Percentiles rank a stretch among this genome's conserved stretches.
These are phyloP conservation scores for Ophioninae sp. DNA, from an alignment of 2,888 invertebrate genomes.

Conservation along the genomic window DNA sequence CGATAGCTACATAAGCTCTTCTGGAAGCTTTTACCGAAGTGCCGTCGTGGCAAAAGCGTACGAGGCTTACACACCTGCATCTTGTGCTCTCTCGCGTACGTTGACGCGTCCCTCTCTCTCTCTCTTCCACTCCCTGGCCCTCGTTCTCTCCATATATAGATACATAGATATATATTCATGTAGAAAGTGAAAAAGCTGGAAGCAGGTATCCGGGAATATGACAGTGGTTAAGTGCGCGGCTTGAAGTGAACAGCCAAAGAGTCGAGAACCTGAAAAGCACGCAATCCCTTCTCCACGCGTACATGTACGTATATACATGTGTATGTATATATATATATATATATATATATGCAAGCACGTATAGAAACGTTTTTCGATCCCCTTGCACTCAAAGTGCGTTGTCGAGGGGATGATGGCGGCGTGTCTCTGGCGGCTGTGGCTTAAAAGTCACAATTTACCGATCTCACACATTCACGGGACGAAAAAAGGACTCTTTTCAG, in stretches of 20 bases:
- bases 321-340: constrained; percentile 6
- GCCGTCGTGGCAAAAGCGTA: constrained; percentile 39
- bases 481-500: constrained; percentile 36
- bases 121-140: too few species aligned
- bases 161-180: constrained; percentile 14
- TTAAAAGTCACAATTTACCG: constrained; percentile 64
- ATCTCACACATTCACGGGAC: constrained; percentile 41
- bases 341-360: neutral
- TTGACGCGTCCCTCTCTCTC: too few species aligned
- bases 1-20: constrained; percentile 51
- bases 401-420: constrained; percentile 33
- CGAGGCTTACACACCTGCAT: neutral
- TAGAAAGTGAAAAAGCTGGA: constrained; percentile 36
- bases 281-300: neutral
- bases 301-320: neutral
- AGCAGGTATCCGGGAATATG: constrained; percentile 49
- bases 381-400: constrained; percentile 45
- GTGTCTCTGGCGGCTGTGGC: constrained; percentile 52
- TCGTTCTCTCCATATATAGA: constrained; percentile 10
- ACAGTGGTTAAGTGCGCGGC: constrained; percentile 60
- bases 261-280: constrained; percentile 33
- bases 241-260: constrained; percentile 53
- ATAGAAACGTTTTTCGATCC: constrained; percentile 49
- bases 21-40: constrained; percentile 57
- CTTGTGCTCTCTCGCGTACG: neutral